A percentile compares a stretch with the other conserved stretches of the same genome.
These are phyloP conservation scores for Sturnus vulgaris DNA, from an alignment of 2,113 vertebrate species.

Conservation along the genomic window DNA sequence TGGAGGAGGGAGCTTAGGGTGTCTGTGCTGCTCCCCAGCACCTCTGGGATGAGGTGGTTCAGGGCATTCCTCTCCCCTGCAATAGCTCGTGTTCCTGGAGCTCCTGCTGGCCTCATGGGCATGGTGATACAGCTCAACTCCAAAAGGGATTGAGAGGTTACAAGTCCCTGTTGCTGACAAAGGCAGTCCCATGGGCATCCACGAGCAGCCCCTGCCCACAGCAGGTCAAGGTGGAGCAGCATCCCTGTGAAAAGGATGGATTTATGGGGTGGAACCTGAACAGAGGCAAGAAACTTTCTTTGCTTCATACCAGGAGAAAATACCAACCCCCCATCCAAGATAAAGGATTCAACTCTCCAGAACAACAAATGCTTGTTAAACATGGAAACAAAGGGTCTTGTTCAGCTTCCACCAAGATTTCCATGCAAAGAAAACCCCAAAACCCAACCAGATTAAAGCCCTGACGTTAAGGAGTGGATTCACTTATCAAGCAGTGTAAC, in stretches of 20 bases:
- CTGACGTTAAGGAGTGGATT: neutral
- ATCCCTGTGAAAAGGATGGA: neutral
- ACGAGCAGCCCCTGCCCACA: neutral
- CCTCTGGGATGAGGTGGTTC: neutral
- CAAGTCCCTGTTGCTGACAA: neutral
- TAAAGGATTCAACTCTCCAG: neutral
- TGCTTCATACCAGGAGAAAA: neutral
- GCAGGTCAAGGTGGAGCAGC: no score
- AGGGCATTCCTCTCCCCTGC: neutral
- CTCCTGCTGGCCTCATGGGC: accelerated
- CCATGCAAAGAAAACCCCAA: neutral
- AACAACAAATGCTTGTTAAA: neutral
- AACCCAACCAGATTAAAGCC: neutral
- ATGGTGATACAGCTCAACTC: neutral
- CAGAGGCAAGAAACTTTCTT: neutral
- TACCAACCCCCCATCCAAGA: neutral
- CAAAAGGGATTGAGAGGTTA: accelerated
- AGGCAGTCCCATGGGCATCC: accelerated
- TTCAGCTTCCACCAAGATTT: neutral
- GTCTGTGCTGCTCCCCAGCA: neutral
- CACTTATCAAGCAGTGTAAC: neutral
- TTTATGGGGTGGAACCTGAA: neutral
- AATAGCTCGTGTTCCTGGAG: accelerated
- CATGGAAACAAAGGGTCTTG: neutral
- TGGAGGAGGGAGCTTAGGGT: neutral